phyloP scores from a whole-genome alignment of 2,797 vertebrate species.

The Sebastes matsubarae region DNA sequence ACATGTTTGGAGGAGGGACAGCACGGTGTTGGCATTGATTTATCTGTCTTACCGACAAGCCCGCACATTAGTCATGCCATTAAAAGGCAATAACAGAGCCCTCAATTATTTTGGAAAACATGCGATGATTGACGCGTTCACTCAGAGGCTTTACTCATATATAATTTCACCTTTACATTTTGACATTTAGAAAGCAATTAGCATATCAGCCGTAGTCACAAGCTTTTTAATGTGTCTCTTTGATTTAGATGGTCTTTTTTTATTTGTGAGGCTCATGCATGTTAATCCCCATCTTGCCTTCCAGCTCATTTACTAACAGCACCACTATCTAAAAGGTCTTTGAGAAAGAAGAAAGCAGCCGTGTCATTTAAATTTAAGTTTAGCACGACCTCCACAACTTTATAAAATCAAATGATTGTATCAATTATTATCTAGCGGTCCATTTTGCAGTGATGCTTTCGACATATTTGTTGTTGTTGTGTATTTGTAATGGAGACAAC shows the following conservation, averaged over 20 bases:
- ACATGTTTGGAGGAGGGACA: slow-evolving; percentile 26
- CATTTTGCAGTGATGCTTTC: background rate
- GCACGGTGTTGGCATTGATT: slow-evolving; percentile 7
- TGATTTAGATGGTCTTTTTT: slow-evolving; percentile 65
- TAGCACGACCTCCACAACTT: slow-evolving; percentile 15
- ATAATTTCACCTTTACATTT: slow-evolving; percentile 70
- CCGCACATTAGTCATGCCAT: slow-evolving; percentile 52
- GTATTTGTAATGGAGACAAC: background rate
- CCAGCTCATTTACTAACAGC: slow-evolving; percentile 38
- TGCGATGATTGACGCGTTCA: slow-evolving; percentile 51
- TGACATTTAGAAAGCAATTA: slow-evolving; percentile 80
- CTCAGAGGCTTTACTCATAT: slow-evolving; percentile 35
- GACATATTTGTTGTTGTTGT: background rate
- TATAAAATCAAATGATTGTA: background rate
- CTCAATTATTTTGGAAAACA: slow-evolving; percentile 54
- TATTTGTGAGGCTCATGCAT: slow-evolving; percentile 51
- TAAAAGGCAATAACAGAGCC: slow-evolving; percentile 57
- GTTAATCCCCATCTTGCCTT: slow-evolving; percentile 58
- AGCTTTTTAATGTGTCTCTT: slow-evolving; percentile 60
- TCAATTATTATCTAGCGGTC: background rate
- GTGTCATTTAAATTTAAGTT: slow-evolving; percentile 10
- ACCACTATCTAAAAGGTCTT: slow-evolving; percentile 27
- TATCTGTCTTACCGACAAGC: slow-evolving; percentile 31
- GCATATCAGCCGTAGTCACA: slow-evolving; percentile 70
- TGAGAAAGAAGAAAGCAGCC: slow-evolving; percentile 31